Conservation (phyloP, 2,888 invertebrate genomes). For the Heterodera filipjevi region DNA sequence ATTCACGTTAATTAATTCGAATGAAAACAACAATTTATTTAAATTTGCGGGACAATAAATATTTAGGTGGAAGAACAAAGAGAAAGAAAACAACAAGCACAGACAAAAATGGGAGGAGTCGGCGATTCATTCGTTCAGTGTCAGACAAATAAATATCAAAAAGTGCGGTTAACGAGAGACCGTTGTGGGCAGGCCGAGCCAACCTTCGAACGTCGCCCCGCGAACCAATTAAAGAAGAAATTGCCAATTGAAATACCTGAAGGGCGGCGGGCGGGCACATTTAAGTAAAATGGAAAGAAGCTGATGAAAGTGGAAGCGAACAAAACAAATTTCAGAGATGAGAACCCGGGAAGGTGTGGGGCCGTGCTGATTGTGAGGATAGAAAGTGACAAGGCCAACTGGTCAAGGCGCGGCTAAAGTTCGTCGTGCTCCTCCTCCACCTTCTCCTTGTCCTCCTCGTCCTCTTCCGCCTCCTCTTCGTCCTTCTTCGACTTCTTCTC, state of each 20-base stretch:
- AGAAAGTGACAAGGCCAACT: constrained; percentile 1
- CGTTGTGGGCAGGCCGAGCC: background rate
- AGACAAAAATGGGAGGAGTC: constrained; percentile 4
- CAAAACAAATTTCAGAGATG: background rate
- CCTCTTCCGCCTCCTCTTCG: constrained; percentile 52
- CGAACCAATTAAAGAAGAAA: background rate
- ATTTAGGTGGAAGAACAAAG: constrained; percentile 23
- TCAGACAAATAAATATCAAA: constrained; percentile 5
- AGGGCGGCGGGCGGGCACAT: background rate
- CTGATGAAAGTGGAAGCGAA: background rate
- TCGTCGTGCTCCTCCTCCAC: constrained; percentile 56
- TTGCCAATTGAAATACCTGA: background rate
- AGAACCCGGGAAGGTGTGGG: background rate
- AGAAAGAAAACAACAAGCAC: constrained; percentile 28
- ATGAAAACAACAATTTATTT: background rate
- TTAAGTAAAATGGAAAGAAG: background rate
- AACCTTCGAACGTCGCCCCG: background rate
- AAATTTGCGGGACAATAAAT: constrained; percentile 11
- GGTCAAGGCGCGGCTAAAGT: constrained; percentile 39
- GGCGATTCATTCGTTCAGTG: background rate
- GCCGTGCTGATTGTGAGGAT: background rate
- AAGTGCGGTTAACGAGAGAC: background rate
- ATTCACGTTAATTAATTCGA: background rate
- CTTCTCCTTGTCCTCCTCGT: constrained; percentile 52
- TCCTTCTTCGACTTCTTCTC: constrained; percentile 53